These are phyloP conservation scores for Porites australiensis DNA, from an alignment of 64 coral and sea anemone species.

Conservation along the genomic window DNA sequence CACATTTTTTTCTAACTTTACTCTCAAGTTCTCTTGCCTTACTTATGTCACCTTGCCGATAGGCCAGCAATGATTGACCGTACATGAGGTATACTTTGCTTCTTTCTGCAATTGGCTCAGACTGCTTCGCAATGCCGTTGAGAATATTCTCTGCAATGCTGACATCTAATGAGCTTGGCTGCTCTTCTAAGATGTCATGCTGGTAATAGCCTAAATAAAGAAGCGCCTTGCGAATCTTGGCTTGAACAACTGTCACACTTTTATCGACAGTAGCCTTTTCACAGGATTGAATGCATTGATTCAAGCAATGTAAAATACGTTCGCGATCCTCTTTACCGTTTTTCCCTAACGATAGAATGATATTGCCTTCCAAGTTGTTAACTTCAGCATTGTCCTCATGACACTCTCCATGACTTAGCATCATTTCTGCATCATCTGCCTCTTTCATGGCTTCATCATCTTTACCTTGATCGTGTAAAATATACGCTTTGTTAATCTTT, in stretches of 20 bases:
- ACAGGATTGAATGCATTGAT: constrained; percentile 16
- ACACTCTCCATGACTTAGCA: constrained; percentile 33
- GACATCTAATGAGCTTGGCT: neutral
- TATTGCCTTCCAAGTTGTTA: constrained; percentile 33
- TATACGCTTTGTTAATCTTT: constrained; percentile 23
- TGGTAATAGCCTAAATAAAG: constrained; percentile 51
- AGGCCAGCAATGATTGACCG: constrained; percentile 7
- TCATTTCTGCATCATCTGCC: constrained; percentile 23
- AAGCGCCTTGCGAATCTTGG: constrained; percentile 38
- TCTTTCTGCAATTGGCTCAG: neutral
- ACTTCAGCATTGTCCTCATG: constrained; percentile 47
- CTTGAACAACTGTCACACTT: constrained; percentile 34
- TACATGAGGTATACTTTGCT: constrained; percentile 41
- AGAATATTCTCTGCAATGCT: constrained; percentile 37
- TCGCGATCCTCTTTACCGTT: constrained; percentile 14
- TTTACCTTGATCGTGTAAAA: constrained; percentile 26
- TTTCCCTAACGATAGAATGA: constrained; percentile 32
- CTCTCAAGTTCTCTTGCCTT: constrained; percentile 14
- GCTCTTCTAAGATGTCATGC: constrained; percentile 45
- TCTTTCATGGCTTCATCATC: constrained; percentile 50
- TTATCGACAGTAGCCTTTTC: constrained; percentile 63
- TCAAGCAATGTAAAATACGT: constrained; percentile 3
- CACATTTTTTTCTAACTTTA: constrained; percentile 32
- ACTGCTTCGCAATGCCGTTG: neutral
- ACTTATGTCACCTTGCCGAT: constrained; percentile 12